phyloP scores from a whole-genome alignment of 2,797 vertebrate species.

The Potorous gilbertii region DNA sequence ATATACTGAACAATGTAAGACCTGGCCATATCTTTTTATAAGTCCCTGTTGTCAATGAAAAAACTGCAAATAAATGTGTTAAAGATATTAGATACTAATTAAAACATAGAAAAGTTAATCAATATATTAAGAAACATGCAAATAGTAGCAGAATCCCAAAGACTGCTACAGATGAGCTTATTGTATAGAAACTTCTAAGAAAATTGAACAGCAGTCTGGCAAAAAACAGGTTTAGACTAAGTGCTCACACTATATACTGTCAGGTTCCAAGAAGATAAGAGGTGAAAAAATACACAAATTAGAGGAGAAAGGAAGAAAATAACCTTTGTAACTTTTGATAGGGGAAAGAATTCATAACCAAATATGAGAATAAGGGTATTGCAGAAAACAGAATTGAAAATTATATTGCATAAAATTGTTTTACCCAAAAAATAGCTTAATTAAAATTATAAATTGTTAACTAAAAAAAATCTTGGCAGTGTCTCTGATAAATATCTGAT shows the following conservation, averaged over 20 bases:
- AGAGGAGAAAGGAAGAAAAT: not conserved
- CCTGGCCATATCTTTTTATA: too few relatives aligned
- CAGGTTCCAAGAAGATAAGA: not conserved
- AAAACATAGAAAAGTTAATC: too few relatives aligned
- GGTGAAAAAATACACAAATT: not conserved
- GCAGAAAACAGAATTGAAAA: not conserved
- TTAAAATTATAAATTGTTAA: not conserved
- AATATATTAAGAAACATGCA: too few relatives aligned
- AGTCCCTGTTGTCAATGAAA: too few relatives aligned
- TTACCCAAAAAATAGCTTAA: not conserved
- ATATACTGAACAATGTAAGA: too few relatives aligned
- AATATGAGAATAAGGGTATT: not conserved
- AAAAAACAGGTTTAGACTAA: not conserved
- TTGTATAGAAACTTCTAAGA: not conserved
- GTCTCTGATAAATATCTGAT: not conserved
- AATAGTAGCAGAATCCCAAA: not conserved
- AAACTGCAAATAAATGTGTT: too few relatives aligned
- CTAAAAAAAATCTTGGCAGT: not conserved
- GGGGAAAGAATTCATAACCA: not conserved
- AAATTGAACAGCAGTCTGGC: not conserved
- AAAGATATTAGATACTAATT: too few relatives aligned
- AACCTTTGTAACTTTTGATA: not conserved
- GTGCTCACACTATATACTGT: not conserved
- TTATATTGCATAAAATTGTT: not conserved
- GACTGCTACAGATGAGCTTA: not conserved